Evolutionary conservation across 2,113 vertebrate species (phyloP).

Genomic region (Zingel zingel): DNA sequence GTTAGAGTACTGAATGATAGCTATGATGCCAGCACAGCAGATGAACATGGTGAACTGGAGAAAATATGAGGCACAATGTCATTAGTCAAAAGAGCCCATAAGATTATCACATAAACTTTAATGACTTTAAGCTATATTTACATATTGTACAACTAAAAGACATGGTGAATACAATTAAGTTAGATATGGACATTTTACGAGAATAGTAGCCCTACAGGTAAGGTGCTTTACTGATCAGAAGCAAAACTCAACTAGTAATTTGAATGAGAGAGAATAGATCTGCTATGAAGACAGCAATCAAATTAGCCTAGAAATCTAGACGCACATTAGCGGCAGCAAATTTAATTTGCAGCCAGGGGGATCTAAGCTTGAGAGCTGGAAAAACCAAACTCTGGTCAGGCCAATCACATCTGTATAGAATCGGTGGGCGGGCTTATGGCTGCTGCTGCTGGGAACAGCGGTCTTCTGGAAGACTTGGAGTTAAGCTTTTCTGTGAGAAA

Average conservation of each 20-base stretch:
- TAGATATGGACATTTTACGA: neutral
- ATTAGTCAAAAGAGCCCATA: neutral
- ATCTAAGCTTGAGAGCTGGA: too few relatives aligned
- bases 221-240: neutral
- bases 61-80: conserved; percentile 13
- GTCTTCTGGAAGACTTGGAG: too few relatives aligned
- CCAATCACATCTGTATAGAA: too few relatives aligned
- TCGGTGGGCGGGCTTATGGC: too few relatives aligned
- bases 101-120: neutral
- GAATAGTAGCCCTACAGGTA: neutral
- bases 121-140: neutral
- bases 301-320: neutral
- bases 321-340: too few relatives aligned
- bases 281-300: neutral
- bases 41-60: conserved; percentile 92
- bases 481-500: too few relatives aligned
- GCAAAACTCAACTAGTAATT: neutral
- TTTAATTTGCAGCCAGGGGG: too few relatives aligned
- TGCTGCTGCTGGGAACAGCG: too few relatives aligned
- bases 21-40: conserved; percentile 92
- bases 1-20: conserved; percentile 97
- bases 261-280: neutral
- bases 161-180: neutral
- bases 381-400: too few relatives aligned
- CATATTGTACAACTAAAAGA: neutral